Evolutionary conservation across 2,113 vertebrate genomes (phyloP), one percentile per base, ranked within the genome.

Genomic region (Scatophagus argus): DNA sequence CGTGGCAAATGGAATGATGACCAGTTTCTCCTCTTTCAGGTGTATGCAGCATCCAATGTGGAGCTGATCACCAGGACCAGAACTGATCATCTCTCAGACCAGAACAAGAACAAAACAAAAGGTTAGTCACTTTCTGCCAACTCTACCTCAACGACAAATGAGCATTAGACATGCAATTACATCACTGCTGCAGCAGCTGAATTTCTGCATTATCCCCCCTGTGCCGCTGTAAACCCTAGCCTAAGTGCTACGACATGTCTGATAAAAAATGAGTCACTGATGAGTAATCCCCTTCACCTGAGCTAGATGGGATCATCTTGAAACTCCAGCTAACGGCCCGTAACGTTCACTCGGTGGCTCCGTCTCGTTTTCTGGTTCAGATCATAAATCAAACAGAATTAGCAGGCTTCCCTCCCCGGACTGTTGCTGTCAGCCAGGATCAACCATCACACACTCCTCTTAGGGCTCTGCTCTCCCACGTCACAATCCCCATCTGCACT

Each of bases 1-100:
- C 13, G 14, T 9, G 13, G 8, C 34, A 60, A 7, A 21, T 29
- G 11, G 16, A 36, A 36, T 36, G 25, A 9, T 32, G 36, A 23
- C 31, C 3, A 11, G 4, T 49, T 55, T 14, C 14, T 55, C 32
- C 5, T 80, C 27, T 59, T 81, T 79, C 84, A 99, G 98, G 98
- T 99, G 29, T 99, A 97, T 0, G 97, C 97, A 0, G 98, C 98
- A 4, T 99, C 97, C 86, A 99, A 99, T 0, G 97, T 99, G 85
- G 98, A 99, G 92, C 94, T 99, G 77, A 97, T 99, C 91, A 99
- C 98, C 5, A 94, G 97, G 89, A 99, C 98, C 6, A 95, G 98
- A 85, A 99, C 97, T 0, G 97, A 99, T 82, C 98, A 99, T 70
- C 96, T 99, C 74, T 95, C 96, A 0, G 98, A 99, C 84, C 97